These are phyloP conservation scores for Griposia aprilina DNA, from an alignment of 2,888 invertebrate genomes.

Conservation along the genomic window DNA sequence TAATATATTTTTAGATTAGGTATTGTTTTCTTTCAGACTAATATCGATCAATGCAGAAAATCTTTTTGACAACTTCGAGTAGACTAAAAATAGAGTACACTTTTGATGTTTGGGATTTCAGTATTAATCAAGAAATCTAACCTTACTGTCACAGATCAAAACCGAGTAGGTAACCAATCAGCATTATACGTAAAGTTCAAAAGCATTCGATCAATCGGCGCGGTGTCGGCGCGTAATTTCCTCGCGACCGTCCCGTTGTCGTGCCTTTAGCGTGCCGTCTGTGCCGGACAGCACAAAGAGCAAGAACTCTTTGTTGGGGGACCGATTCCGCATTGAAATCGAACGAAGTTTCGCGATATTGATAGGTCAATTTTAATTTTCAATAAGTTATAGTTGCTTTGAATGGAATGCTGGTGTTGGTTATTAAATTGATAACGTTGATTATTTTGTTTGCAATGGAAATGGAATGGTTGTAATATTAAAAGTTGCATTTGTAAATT, in stretches of 20 bases:
- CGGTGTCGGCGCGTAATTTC: conserved; percentile 64
- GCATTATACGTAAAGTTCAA: conserved; percentile 43
- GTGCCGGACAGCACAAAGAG: conserved; percentile 64
- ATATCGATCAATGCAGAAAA: too few relatives aligned
- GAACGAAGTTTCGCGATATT: conserved; percentile 60
- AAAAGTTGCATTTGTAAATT: not conserved
- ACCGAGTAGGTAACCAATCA: conserved; percentile 4
- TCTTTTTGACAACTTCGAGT: too few relatives aligned
- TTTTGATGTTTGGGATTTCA: too few relatives aligned
- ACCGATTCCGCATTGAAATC: conserved; percentile 62
- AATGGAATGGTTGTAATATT: not conserved
- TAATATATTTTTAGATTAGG: too few relatives aligned
- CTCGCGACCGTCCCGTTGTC: conserved; percentile 60
- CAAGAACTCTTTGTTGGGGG: conserved; percentile 65
- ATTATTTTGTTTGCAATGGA: not conserved
- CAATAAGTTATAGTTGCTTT: conserved; percentile 39
- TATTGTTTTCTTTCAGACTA: too few relatives aligned
- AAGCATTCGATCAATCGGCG: conserved; percentile 63
- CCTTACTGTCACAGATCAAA: not conserved
- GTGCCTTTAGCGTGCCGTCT: conserved; percentile 58
- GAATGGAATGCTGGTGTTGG: conserved; percentile 2
- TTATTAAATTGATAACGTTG: not conserved
- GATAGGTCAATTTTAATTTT: conserved; percentile 67
- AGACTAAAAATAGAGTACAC: too few relatives aligned
- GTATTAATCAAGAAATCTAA: too few relatives aligned